Evolutionary conservation across 2,888 invertebrate genomes (phyloP), one percentile per base, ranked within the genome.

Genomic region (Dichetophora obliterata): DNA sequence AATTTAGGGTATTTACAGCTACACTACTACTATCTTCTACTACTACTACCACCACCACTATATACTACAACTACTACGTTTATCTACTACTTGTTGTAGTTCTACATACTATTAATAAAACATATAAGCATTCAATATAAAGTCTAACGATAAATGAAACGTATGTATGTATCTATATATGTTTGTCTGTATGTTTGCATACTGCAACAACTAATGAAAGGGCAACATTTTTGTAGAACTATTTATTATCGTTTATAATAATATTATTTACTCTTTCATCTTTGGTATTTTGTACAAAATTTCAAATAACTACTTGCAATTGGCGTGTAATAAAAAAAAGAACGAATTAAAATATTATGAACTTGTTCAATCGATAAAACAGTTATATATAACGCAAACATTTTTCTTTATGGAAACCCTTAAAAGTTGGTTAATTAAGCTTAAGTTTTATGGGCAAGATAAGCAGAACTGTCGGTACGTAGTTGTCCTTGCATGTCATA

Each of bases 1-100:
- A 91, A 90, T 91, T 91, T 90, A 90, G 91, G 91, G 91, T 91
- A 91, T 89, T 86, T 87, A 86, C 83, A 82, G 81, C 73, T 5
- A 72, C 61, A 27, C 37, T 72, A 68, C 68, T 72, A 72, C 72
- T 59, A 43, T 59, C 50, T 22, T 14, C 65, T 63, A n/a, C 22
- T 66, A 48, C 50, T 68, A 24, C 24, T 27, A 48, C 24, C 19
- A 50, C 27, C 3, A 63, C 27, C 16, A 63, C 63, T 31, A 34
- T n/a, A 9, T 34, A 31, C 31, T 34, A 31, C 19, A 8, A 19
- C 22, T 54, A 22, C 43, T 43, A 43, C 43, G 43, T 43, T 43
- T 6, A 43, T 11, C 37, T 43, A 43, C 43, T 54, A 8, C 22
- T n/a, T 52, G 19, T 52, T 52, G 16, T 19, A 52, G 31, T 31